Percentiles rank a stretch among this genome's conserved stretches.
phyloP scores from a whole-genome alignment of 1,140 invertebrate species.

The Heliothis subflexa region DNA sequence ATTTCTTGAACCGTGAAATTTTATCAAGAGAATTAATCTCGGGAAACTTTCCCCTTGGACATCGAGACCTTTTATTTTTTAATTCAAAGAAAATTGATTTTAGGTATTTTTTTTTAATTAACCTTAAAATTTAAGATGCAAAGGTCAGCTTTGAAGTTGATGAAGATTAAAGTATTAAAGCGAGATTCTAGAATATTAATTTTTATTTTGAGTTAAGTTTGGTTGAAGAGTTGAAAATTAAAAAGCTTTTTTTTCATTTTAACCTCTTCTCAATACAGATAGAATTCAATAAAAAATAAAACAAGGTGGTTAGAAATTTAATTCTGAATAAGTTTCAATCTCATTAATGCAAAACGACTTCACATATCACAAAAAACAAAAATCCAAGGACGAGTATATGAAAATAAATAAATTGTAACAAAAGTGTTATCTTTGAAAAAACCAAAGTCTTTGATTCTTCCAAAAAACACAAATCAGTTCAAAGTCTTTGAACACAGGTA shows the following conservation, averaged over 20 bases:
- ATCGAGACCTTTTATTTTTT: conserved; percentile 72
- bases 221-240: not conserved
- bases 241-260: not conserved
- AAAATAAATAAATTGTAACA: not conserved
- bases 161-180: conserved; percentile 47
- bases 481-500: not conserved
- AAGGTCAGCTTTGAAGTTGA: conserved; percentile 54
- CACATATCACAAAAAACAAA: no score
- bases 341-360: no score
- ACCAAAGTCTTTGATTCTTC: not conserved
- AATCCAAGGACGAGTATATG: not conserved
- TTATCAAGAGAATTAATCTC: conserved; percentile 86
- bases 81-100: conserved; percentile 76
- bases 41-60: conserved; percentile 81
- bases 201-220: not conserved
- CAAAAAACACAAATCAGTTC: not conserved
- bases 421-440: no score
- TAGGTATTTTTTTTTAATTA: conserved; percentile 58
- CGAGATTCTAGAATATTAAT: conserved; percentile 2
- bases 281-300: no score
- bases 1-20: conserved; percentile 86
- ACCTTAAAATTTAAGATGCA: conserved; percentile 36
- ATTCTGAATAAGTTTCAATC: no score
- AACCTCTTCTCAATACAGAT: not conserved
- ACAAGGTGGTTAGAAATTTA: no score